Conservation (phyloP, 2,797 vertebrate species). For the Scolopax bukidnonensis region DNA sequence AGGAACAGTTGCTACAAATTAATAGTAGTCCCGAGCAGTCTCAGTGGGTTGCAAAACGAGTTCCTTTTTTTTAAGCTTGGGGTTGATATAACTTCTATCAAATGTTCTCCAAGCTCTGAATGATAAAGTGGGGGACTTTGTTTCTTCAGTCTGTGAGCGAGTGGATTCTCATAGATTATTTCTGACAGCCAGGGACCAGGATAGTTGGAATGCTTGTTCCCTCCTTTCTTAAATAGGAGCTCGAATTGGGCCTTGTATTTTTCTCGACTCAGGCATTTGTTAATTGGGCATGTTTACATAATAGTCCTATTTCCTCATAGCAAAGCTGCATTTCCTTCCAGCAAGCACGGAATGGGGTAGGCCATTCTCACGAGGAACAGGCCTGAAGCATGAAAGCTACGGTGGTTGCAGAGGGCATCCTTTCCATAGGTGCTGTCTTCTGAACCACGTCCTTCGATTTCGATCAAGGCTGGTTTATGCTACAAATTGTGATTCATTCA, state of each 20-base stretch:
- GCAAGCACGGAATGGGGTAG: not conserved
- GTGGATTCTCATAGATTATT: not conserved
- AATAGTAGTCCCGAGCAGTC: not conserved
- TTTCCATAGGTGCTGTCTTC: not conserved
- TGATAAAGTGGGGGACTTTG: not conserved
- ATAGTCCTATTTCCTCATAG: not conserved
- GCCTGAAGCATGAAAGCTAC: not conserved
- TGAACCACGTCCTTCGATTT: not conserved
- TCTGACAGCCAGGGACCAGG: not conserved
- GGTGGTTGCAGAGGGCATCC: not conserved
- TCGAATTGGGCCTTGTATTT: not conserved
- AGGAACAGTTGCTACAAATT: not conserved
- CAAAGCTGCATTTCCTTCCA: not conserved
- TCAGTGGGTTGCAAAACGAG: not conserved
- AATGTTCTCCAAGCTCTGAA: not conserved
- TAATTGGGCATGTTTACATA: not conserved
- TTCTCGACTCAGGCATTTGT: not conserved
- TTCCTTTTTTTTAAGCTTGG: not conserved
- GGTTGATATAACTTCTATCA: not conserved
- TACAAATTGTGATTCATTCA: not conserved
- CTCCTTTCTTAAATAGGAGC: not conserved
- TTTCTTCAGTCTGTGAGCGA: not conserved
- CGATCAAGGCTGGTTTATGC: not conserved
- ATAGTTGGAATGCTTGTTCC: not conserved
- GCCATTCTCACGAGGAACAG: not conserved